phyloP scores from a whole-genome alignment of 2,888 invertebrate species.

The Rhagophthalmus giganteus region DNA sequence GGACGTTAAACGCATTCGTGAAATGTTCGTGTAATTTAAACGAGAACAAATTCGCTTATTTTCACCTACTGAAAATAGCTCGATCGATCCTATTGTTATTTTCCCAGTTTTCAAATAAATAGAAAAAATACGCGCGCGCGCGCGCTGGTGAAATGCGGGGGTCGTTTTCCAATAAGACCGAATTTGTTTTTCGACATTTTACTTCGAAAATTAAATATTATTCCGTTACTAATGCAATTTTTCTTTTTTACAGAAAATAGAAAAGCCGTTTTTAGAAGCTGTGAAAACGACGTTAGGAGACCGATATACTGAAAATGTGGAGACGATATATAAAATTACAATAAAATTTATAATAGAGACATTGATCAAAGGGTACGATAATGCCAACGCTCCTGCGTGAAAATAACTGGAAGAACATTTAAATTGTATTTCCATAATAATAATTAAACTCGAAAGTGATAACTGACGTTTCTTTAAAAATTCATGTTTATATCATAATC shows the following conservation, averaged over 20 bases:
- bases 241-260: conserved; percentile 79
- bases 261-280: conserved; percentile 84
- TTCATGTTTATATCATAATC: neutral
- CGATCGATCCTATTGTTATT: no score
- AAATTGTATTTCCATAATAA: neutral
- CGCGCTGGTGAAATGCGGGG: no score
- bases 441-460: conserved; percentile 2
- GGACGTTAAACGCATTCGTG: no score
- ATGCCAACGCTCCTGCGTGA: conserved; percentile 41
- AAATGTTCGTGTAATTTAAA: no score
- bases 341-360: conserved; percentile 87
- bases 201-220: no score
- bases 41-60: no score
- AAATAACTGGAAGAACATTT: conserved; percentile 13
- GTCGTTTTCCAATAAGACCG: no score
- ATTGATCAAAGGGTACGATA: conserved; percentile 76
- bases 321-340: conserved; percentile 83
- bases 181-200: no score
- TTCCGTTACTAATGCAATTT: no score
- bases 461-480: neutral
- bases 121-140: no score
- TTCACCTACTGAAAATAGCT: no score
- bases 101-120: no score
- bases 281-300: conserved; percentile 85
- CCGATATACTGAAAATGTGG: conserved; percentile 86